These are phyloP conservation scores for Luscinia luscinia DNA, from an alignment of 2,797 vertebrate genomes.

Conservation along the genomic window DNA sequence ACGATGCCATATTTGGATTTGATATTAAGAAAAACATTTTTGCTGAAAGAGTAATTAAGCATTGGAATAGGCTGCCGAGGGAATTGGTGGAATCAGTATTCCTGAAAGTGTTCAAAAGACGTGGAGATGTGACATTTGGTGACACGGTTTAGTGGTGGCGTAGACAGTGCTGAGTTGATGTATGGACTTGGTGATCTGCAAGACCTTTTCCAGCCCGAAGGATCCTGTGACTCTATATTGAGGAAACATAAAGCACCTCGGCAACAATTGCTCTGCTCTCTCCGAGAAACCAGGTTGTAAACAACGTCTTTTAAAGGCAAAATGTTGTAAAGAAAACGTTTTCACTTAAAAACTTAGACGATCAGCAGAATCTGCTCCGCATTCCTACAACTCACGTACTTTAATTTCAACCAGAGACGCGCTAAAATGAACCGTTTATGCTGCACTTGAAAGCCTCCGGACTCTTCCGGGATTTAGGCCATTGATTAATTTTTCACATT, in stretches of 20 bases:
- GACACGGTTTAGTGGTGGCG: background rate
- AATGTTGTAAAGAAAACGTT: fast-evolving
- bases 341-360: background rate
- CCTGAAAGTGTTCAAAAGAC: background rate
- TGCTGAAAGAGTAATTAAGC: background rate
- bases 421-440: background rate
- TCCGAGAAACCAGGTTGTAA: background rate
- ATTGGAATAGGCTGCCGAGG: background rate
- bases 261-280: background rate
- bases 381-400: background rate
- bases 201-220: background rate
- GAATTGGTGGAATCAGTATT: background rate
- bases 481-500: background rate
- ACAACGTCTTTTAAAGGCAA: background rate
- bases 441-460: background rate
- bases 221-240: fast-evolving
- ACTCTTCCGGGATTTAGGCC: background rate
- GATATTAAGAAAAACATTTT: background rate
- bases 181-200: background rate
- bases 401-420: background rate
- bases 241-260: background rate
- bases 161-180: background rate
- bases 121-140: background rate
- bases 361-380: background rate
- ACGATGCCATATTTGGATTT: background rate